A percentile compares a stretch with the other conserved stretches of the same genome.
Conservation (phyloP, 2,888 invertebrate species). For the Achlya flavicornis region DNA sequence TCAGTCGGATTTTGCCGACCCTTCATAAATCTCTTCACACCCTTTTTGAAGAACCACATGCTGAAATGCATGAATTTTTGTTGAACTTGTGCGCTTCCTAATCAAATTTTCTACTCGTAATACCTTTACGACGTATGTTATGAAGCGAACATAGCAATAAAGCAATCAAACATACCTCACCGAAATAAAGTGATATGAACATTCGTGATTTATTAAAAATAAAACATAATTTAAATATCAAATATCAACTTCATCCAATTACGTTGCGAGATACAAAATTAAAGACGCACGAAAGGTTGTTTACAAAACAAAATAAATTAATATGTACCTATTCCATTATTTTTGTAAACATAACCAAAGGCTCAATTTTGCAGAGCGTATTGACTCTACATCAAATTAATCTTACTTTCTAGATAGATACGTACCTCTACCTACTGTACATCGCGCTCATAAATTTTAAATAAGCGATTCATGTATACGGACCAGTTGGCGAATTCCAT, state of each 20-base stretch:
- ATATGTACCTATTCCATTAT: conserved; percentile 8
- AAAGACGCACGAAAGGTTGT: neutral
- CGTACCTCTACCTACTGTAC: conserved; percentile 16
- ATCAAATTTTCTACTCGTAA: neutral
- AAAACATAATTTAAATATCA: neutral
- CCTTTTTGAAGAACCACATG: no score
- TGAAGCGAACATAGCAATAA: neutral
- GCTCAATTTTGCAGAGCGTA: conserved; percentile 47
- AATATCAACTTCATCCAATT: neutral
- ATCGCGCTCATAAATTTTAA: conserved; percentile 50
- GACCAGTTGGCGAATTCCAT: no score
- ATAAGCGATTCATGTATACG: conserved; percentile 31
- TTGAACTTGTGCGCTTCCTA: no score
- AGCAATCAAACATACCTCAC: neutral
- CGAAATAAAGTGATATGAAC: neutral
- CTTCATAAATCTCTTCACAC: no score
- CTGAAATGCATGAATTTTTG: no score
- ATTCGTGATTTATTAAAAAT: neutral
- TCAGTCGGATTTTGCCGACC: no score
- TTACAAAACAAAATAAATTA: conserved; percentile 5
- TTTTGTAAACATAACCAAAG: conserved; percentile 7
- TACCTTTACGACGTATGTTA: neutral
- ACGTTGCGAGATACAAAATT: neutral
- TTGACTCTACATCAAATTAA: conserved; percentile 51
- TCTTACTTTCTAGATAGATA: conserved; percentile 35